These are phyloP conservation scores for Sussaba pulchella DNA, from an alignment of 2,888 invertebrate genomes.

Conservation along the genomic window DNA sequence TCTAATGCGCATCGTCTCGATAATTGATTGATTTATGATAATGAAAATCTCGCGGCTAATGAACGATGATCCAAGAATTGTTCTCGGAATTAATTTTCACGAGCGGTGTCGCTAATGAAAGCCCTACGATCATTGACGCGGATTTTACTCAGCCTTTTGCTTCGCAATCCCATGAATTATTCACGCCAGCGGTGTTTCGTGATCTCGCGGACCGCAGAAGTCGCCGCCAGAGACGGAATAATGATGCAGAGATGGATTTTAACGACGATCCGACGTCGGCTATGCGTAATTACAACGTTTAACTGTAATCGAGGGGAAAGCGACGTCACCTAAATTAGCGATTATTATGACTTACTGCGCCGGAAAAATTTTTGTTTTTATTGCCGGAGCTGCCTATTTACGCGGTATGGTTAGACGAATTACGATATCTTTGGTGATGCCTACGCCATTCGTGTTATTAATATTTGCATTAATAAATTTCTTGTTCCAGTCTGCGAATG, in stretches of 20 bases:
- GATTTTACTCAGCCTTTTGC: conserved; percentile 20
- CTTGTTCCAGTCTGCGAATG: conserved; percentile 18
- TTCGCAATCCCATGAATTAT: conserved; percentile 54
- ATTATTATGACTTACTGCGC: conserved; percentile 78
- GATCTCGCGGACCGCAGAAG: conserved; percentile 26
- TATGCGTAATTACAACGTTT: conserved; percentile 52
- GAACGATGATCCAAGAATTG: conserved; percentile 8
- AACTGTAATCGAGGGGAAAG: conserved; percentile 42
- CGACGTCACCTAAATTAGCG: conserved; percentile 78
- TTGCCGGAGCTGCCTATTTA: conserved; percentile 71
- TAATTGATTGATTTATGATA: conserved; percentile 32
- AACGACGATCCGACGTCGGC: conserved; percentile 51
- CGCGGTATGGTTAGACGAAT: background rate
- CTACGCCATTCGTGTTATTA: conserved; percentile 47
- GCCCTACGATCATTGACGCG: conserved; percentile 17
- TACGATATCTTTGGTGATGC: background rate
- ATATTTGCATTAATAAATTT: conserved; percentile 33
- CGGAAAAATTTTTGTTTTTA: conserved; percentile 77
- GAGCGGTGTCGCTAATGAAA: conserved; percentile 56
- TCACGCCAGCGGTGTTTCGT: conserved; percentile 43
- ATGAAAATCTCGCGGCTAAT: conserved; percentile 52
- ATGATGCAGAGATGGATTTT: background rate
- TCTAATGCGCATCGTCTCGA: background rate
- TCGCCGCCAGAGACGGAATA: background rate
- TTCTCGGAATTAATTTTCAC: conserved; percentile 47